Conservation (phyloP, 2,113 vertebrate genomes). For the Leptocoma aspasia region DNA sequence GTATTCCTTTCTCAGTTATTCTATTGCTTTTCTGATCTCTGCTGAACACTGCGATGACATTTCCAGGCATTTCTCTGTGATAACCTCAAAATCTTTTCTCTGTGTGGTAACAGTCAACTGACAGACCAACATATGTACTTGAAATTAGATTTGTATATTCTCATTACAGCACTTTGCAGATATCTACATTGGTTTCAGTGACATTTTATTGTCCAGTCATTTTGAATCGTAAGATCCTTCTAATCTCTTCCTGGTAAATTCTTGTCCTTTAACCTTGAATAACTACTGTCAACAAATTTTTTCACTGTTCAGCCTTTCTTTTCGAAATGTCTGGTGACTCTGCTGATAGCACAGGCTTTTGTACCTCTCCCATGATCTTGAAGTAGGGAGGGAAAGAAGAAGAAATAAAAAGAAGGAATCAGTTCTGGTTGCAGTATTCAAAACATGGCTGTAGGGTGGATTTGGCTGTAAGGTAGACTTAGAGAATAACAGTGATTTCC, state of each 20-base stretch:
- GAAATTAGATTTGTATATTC: constrained; percentile 22
- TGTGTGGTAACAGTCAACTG: not conserved
- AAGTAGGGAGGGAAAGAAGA: not conserved
- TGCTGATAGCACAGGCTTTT: not conserved
- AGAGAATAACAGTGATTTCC: not conserved
- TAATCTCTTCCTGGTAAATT: not conserved
- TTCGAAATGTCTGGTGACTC: not conserved
- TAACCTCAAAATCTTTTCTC: constrained; percentile 27
- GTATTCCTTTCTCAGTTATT: not conserved
- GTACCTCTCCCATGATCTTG: not conserved
- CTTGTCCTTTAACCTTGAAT: not conserved
- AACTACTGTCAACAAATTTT: not conserved
- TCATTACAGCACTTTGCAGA: not conserved
- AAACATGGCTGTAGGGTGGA: not conserved
- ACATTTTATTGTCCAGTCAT: not conserved
- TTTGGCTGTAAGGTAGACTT: not conserved
- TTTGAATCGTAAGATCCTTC: not conserved
- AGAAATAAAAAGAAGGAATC: not conserved
- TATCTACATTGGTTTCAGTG: not conserved
- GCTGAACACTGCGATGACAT: not conserved
- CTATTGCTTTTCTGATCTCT: not conserved
- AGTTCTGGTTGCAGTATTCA: not conserved
- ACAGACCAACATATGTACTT: not conserved
- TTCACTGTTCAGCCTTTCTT: not conserved
- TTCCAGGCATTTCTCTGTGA: constrained; percentile 9